A percentile compares a stretch with the other conserved stretches of the same genome.
Conservation (phyloP, 1,140 invertebrate genomes). For the Adoxophyes honmai region DNA sequence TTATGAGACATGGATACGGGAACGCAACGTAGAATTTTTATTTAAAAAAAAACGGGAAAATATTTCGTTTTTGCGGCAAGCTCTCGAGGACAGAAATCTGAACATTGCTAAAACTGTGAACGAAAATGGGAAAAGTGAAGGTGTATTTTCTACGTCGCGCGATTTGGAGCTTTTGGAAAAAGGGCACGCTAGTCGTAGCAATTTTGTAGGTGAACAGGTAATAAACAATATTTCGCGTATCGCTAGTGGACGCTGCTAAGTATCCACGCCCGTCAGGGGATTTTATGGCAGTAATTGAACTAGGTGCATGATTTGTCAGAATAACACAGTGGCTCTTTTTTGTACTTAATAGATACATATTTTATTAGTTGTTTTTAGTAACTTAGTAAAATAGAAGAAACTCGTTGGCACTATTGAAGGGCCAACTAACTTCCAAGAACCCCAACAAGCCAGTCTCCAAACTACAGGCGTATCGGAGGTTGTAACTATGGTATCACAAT, state of each 20-base stretch:
- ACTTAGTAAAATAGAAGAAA: no score
- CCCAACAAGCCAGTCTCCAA: no score
- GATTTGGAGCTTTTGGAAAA: not conserved
- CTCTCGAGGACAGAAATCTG: not conserved
- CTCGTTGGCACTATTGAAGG: no score
- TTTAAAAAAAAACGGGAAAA: not conserved
- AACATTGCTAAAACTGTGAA: not conserved
- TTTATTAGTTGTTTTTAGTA: no score
- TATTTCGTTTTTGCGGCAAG: not conserved
- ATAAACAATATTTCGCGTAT: conserved; percentile 8
- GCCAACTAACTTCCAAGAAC: no score
- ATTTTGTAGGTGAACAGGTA: conserved; percentile 1
- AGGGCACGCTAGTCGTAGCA: not conserved
- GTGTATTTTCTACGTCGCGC: not conserved
- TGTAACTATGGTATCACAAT: no score
- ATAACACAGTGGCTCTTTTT: no score
- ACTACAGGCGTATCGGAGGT: no score
- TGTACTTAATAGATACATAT: no score
- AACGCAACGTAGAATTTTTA: not conserved
- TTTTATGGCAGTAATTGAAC: not conserved
- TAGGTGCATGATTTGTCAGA: no score
- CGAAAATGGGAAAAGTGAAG: conserved; percentile 12
- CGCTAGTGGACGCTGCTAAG: conserved; percentile 1
- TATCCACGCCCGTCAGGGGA: not conserved
- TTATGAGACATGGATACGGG: conserved; percentile 6